Conservation (phyloP, 1,140 invertebrate genomes). For the Mactra quadrangularis region DNA sequence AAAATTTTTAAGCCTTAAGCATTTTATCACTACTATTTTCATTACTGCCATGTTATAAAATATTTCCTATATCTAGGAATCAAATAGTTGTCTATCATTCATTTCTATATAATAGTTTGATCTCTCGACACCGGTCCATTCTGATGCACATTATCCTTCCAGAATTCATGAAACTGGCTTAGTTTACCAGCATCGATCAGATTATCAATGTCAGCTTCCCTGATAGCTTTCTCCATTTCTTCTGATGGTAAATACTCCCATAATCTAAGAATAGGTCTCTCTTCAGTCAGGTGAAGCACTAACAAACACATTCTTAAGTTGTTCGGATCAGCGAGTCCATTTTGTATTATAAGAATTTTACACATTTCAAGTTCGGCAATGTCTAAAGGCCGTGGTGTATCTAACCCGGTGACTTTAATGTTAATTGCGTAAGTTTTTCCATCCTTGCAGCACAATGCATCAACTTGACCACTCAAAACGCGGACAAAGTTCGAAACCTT, state of each 20-base stretch:
- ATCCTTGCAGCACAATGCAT: conserved; percentile 70
- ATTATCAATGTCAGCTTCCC: conserved; percentile 75
- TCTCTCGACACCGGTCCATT: too few species aligned
- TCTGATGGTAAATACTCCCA: conserved; percentile 74
- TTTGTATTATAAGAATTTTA: conserved; percentile 77
- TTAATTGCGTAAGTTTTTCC: conserved; percentile 72
- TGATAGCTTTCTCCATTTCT: conserved; percentile 75
- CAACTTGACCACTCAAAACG: conserved; percentile 75
- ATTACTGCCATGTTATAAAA: too few species aligned
- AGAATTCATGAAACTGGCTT: conserved; percentile 77
- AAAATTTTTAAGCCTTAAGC: too few species aligned
- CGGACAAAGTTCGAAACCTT: conserved; percentile 77
- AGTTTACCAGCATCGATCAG: conserved; percentile 77
- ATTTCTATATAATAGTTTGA: too few species aligned
- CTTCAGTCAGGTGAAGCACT: conserved; percentile 71
- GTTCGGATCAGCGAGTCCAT: conserved; percentile 73
- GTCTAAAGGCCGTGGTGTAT: conserved; percentile 77
- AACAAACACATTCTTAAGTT: conserved; percentile 70
- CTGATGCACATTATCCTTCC: conserved; percentile 70
- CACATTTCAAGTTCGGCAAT: conserved; percentile 75
- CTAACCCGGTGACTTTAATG: conserved; percentile 75
- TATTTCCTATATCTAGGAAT: too few species aligned
- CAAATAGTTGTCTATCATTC: too few species aligned
- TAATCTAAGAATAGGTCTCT: conserved; percentile 75
- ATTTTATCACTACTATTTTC: too few species aligned